Conservation (phyloP, 1,140 invertebrate genomes). For the Hesperophylax magnus region DNA sequence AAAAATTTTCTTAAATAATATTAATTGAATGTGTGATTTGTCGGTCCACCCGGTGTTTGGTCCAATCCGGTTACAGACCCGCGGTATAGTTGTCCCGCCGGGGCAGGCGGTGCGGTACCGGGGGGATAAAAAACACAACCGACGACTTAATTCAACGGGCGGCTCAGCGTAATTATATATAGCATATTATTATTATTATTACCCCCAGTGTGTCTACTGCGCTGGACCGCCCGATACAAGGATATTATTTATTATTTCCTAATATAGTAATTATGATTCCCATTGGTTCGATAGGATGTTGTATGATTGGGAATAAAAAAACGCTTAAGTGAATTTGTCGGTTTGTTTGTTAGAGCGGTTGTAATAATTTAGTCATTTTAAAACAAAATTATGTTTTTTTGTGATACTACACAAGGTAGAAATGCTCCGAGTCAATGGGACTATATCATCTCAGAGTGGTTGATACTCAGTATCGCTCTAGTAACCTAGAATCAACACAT, state of each 20-base stretch:
- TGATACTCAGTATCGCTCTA: too few relatives aligned
- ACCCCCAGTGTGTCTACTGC: neutral
- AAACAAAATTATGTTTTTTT: too few relatives aligned
- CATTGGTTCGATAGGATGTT: neutral
- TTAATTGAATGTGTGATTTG: neutral
- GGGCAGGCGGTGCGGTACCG: neutral
- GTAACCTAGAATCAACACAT: too few relatives aligned
- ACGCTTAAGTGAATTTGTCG: too few relatives aligned
- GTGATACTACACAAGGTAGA: too few relatives aligned
- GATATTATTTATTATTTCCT: constrained; percentile 13
- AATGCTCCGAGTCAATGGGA: too few relatives aligned
- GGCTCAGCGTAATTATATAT: constrained; percentile 4
- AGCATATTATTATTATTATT: too few relatives aligned
- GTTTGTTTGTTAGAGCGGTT: too few relatives aligned
- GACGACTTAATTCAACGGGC: constrained; percentile 11
- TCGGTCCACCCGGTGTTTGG: too few relatives aligned
- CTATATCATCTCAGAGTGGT: too few relatives aligned
- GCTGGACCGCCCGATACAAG: constrained; percentile 3
- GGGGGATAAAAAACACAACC: constrained; percentile 2
- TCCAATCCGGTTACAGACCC: constrained; percentile 8
- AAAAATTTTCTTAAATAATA: neutral
- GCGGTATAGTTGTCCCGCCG: neutral
- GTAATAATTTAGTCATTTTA: too few relatives aligned
- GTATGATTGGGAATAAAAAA: too few relatives aligned
- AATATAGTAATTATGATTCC: constrained; percentile 12